These are phyloP conservation scores for Catagonus wagneri DNA, from an alignment of 2,113 vertebrate species.

Conservation along the genomic window DNA sequence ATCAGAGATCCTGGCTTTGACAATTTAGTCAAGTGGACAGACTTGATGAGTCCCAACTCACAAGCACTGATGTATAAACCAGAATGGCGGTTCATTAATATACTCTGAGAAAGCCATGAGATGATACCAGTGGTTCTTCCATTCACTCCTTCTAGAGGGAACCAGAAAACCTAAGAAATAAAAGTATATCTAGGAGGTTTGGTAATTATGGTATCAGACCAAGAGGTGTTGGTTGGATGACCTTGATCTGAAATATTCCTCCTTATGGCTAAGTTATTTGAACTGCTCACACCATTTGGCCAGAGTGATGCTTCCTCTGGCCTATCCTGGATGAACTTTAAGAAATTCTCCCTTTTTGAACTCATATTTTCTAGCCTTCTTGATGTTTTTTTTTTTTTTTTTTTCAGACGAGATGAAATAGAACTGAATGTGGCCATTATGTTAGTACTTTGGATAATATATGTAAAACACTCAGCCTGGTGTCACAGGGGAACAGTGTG, in stretches of 20 bases:
- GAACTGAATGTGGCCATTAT: neutral
- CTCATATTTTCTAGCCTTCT: neutral
- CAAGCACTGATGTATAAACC: neutral
- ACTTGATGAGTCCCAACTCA: conserved; percentile 1
- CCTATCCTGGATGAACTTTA: neutral
- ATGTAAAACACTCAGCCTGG: neutral
- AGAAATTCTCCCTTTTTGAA: neutral
- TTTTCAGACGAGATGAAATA: neutral
- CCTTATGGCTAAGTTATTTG: neutral
- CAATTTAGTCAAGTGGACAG: neutral
- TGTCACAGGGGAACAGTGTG: neutral
- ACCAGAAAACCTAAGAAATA: neutral
- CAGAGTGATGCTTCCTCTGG: neutral
- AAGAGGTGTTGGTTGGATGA: neutral
- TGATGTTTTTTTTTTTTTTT: neutral
- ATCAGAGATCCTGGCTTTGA: neutral
- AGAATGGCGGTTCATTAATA: neutral
- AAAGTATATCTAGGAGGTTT: neutral
- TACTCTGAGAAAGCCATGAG: neutral
- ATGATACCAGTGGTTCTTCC: neutral
- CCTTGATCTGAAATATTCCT: neutral
- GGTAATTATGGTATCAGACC: neutral
- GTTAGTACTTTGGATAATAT: neutral
- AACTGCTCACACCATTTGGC: neutral
- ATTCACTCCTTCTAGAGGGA: neutral